A percentile compares a stretch with the other conserved stretches of the same genome.
These are phyloP conservation scores for Borostomias antarcticus DNA, from an alignment of 2,797 vertebrate genomes.

Conservation along the genomic window DNA sequence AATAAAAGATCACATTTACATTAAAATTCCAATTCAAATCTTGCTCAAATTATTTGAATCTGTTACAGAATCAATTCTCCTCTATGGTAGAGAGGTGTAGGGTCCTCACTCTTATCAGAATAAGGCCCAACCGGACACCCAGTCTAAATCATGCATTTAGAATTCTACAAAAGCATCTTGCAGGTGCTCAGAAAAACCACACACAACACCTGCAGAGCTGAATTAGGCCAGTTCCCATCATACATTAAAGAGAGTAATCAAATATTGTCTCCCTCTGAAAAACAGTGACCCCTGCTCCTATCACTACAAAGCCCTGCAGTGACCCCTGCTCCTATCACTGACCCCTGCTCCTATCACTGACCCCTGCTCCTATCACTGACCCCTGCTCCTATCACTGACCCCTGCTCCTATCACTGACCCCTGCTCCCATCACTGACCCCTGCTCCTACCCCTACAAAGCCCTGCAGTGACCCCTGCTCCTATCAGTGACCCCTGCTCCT, in stretches of 20 bases:
- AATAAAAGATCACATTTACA: background rate
- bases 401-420: too few relatives aligned
- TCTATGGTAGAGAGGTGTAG: background rate
- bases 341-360: too few relatives aligned
- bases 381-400: too few relatives aligned
- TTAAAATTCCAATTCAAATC: background rate
- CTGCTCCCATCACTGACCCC: too few relatives aligned
- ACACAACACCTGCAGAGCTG: background rate
- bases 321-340: too few relatives aligned
- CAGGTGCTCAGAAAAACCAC: background rate
- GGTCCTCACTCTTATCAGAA: background rate
- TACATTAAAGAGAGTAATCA: conserved; percentile 2
- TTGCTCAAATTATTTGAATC: background rate
- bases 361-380: too few relatives aligned
- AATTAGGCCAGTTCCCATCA: background rate
- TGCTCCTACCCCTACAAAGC: too few relatives aligned
- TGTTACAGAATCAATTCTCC: background rate
- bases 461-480: too few relatives aligned
- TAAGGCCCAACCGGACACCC: too few relatives aligned
- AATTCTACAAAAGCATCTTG: too few relatives aligned
- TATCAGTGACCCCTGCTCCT: too few relatives aligned
- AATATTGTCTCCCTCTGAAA: background rate
- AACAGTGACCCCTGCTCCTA: background rate
- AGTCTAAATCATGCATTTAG: too few relatives aligned
- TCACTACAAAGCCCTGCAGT: conserved; percentile 19